Evolutionary conservation across 1,140 invertebrate species (phyloP).

Genomic region (Ephestia elutella): DNA sequence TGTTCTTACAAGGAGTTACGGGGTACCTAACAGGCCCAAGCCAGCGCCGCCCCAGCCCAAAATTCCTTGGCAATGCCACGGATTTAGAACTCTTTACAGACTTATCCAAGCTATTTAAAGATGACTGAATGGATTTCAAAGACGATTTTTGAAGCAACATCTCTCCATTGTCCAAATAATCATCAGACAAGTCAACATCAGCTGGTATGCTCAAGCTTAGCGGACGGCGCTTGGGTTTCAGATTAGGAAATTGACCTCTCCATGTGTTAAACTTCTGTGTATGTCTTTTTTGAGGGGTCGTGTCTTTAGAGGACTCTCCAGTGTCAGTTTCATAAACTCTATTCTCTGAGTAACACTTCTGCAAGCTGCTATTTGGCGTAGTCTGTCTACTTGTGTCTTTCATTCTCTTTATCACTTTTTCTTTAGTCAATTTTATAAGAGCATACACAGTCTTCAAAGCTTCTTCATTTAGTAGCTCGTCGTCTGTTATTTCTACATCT

Average conservation of each 20-base stretch:
- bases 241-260: constrained; percentile 35
- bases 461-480: constrained; percentile 69
- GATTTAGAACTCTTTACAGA: constrained; percentile 49
- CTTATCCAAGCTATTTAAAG: constrained; percentile 56
- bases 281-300: constrained; percentile 52
- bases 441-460: constrained; percentile 72
- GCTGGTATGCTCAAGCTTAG: constrained; percentile 67
- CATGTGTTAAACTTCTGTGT: constrained; percentile 56
- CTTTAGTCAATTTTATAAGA: constrained; percentile 70
- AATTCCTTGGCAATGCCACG: constrained; percentile 73
- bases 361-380: constrained; percentile 41
- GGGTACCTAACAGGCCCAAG: constrained; percentile 76
- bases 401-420: constrained; percentile 64
- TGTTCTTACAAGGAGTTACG: constrained; percentile 75
- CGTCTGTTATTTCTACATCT: constrained; percentile 59
- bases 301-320: constrained; percentile 55
- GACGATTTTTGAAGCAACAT: constrained; percentile 46
- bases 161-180: constrained; percentile 40
- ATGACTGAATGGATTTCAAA: constrained; percentile 59
- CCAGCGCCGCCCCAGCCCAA: constrained; percentile 74
- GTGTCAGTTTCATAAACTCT: constrained; percentile 50
- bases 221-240: constrained; percentile 53
- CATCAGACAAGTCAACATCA: constrained; percentile 53
- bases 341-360: constrained; percentile 61
- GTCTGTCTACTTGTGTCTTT: constrained; percentile 50